Percentiles rank a stretch among this genome's conserved stretches.
phyloP scores from a whole-genome alignment of 2,113 vertebrate genomes.

The Ptilonorhynchus violaceus region DNA sequence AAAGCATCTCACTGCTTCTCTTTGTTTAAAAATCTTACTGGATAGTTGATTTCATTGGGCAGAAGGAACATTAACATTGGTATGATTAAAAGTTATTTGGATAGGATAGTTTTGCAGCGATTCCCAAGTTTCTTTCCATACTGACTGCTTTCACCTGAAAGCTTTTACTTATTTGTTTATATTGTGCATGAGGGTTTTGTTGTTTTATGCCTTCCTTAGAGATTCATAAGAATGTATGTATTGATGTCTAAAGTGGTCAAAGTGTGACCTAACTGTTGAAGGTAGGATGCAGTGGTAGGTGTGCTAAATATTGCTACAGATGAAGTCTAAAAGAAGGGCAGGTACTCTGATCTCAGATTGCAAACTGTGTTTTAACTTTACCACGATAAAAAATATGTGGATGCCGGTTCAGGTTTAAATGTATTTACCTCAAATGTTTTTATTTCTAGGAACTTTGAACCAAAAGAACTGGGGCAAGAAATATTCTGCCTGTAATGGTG shows the following conservation, averaged over 20 bases:
- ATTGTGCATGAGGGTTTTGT: neutral
- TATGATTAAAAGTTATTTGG: neutral
- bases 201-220: neutral
- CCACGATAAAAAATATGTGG: neutral
- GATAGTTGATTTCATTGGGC: neutral
- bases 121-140: neutral
- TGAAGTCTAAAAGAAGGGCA: neutral
- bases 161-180: neutral
- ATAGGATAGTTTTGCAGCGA: neutral
- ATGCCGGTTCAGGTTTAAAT: neutral
- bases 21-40: neutral
- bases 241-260: neutral
- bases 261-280: neutral
- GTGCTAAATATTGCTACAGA: neutral
- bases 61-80: accelerated
- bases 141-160: neutral
- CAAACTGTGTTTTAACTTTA: neutral
- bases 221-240: neutral
- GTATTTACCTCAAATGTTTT: neutral
- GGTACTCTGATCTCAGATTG: neutral
- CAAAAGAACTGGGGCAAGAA: conserved; percentile 95
- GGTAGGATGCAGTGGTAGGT: neutral
- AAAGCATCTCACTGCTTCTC: neutral
- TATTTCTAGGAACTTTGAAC: conserved; percentile 85
- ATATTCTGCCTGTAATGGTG: conserved; percentile 91